A percentile compares a stretch with the other conserved stretches of the same genome.
Evolutionary conservation across 2,888 invertebrate genomes (phyloP).

Genomic region (Sphaerophoria rueppellii): DNA sequence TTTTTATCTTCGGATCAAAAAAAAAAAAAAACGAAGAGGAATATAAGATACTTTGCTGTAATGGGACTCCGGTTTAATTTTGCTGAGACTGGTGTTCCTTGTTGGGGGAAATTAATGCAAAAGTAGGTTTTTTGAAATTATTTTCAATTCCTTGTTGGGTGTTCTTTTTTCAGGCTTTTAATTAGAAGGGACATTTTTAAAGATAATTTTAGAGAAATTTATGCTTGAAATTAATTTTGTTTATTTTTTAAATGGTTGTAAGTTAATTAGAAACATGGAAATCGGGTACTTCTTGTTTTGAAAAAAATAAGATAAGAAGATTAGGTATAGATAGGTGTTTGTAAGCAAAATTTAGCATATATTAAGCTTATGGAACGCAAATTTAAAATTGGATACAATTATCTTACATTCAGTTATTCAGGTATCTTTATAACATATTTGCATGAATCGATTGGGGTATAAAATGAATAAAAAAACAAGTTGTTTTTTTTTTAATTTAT

Average conservation of each 20-base stretch:
- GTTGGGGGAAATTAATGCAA: not conserved
- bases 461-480: too few relatives aligned
- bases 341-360: too few relatives aligned
- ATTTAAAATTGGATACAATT: too few relatives aligned
- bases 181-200: not conserved
- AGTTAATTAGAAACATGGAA: not conserved
- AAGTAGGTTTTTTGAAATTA: not conserved
- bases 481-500: too few relatives aligned
- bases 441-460: too few relatives aligned
- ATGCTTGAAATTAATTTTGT: not conserved
- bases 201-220: not conserved
- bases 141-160: not conserved
- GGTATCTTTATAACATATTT: too few relatives aligned
- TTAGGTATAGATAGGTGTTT: too few relatives aligned
- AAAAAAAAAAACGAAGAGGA: slow-evolving; percentile 1
- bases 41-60: not conserved
- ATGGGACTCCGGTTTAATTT: slow-evolving; percentile 33
- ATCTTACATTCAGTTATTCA: too few relatives aligned
- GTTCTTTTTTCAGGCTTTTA: slow-evolving; percentile 9
- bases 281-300: not conserved
- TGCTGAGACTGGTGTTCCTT: not conserved
- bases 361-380: too few relatives aligned
- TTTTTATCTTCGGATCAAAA: slow-evolving; percentile 19
- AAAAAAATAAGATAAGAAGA: not conserved
- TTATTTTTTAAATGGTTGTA: slow-evolving; percentile 13